Evolutionary conservation across 1,140 invertebrate species (phyloP).

Genomic region (Ceratoteleas bidentatus): DNA sequence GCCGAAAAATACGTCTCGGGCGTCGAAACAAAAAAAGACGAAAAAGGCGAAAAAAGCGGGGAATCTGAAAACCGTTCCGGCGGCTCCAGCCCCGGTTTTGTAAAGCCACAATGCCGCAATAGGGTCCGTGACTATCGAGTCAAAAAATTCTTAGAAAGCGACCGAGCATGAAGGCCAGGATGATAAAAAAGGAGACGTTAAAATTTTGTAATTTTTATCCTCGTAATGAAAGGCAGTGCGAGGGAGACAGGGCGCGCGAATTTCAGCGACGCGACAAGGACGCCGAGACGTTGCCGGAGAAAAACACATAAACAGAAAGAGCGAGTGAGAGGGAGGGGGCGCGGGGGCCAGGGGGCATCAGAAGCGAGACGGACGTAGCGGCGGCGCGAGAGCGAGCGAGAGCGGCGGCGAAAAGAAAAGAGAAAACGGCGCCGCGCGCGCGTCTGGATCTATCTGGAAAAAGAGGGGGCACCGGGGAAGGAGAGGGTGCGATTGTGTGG

Average conservation of each 20-base stretch:
- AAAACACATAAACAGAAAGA: constrained; percentile 36
- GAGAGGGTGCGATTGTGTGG: constrained; percentile 18
- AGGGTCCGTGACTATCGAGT: constrained; percentile 58
- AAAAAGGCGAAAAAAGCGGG: no score
- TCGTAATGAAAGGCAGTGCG: constrained; percentile 60
- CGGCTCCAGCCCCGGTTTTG: constrained; percentile 38
- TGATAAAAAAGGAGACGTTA: constrained; percentile 67
- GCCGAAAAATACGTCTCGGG: no score
- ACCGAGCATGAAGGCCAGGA: constrained; percentile 68
- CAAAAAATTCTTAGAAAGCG: constrained; percentile 73
- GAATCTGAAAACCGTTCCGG: neutral
- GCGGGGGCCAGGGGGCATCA: neutral
- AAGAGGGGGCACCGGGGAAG: constrained; percentile 35
- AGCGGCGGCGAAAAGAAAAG: constrained; percentile 49
- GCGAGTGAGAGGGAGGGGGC: neutral
- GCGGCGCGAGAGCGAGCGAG: constrained; percentile 9
- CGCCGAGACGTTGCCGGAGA: neutral
- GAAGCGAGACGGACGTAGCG: constrained; percentile 7
- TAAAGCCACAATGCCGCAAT: constrained; percentile 56
- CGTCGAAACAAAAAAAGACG: no score
- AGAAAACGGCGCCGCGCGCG: constrained; percentile 31
- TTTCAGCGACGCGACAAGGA: constrained; percentile 28
- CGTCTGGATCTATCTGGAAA: constrained; percentile 35
- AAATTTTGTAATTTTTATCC: constrained; percentile 72
- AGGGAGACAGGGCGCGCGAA: constrained; percentile 40